A percentile compares a stretch with the other conserved stretches of the same genome.
phyloP scores from a whole-genome alignment of 1,140 invertebrate species.

The Platorchestia sp. region DNA sequence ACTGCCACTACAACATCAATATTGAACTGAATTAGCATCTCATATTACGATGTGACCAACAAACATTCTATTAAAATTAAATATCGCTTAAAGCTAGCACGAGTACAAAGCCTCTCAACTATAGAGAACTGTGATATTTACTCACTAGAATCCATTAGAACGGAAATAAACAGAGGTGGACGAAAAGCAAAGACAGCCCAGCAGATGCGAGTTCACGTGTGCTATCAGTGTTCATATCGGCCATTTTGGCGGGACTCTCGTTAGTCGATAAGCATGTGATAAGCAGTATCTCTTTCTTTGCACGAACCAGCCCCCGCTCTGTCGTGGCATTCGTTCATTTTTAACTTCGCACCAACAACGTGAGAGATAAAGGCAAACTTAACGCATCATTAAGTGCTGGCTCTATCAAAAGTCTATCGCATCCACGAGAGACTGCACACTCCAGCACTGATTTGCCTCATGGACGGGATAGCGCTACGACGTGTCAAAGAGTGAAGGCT shows the following conservation, averaged over 20 bases:
- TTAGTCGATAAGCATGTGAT: constrained; percentile 39
- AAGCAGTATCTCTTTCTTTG: constrained; percentile 49
- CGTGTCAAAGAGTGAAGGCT: neutral
- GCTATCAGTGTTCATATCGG: constrained; percentile 20
- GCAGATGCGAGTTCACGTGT: constrained; percentile 33
- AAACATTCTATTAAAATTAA: too few species aligned
- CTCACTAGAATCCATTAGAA: neutral
- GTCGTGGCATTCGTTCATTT: constrained; percentile 41
- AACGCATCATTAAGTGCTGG: constrained; percentile 34
- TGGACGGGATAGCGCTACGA: neutral
- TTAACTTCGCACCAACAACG: constrained; percentile 21
- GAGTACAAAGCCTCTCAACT: too few species aligned
- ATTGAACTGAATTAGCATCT: too few species aligned
- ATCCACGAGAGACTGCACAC: constrained; percentile 4
- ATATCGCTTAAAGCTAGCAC: too few species aligned
- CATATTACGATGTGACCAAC: too few species aligned
- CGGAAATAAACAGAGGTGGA: neutral
- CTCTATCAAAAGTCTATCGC: constrained; percentile 9
- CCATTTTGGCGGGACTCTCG: constrained; percentile 55
- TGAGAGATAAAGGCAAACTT: constrained; percentile 25
- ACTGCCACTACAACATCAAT: too few species aligned
- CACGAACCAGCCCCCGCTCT: constrained; percentile 15
- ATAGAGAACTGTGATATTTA: neutral
- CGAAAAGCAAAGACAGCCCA: neutral
- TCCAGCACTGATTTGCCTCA: neutral